Evolutionary conservation across 2,888 invertebrate species (phyloP), one percentile per base, ranked within the genome.

Genomic region (Nyleta sp.): DNA sequence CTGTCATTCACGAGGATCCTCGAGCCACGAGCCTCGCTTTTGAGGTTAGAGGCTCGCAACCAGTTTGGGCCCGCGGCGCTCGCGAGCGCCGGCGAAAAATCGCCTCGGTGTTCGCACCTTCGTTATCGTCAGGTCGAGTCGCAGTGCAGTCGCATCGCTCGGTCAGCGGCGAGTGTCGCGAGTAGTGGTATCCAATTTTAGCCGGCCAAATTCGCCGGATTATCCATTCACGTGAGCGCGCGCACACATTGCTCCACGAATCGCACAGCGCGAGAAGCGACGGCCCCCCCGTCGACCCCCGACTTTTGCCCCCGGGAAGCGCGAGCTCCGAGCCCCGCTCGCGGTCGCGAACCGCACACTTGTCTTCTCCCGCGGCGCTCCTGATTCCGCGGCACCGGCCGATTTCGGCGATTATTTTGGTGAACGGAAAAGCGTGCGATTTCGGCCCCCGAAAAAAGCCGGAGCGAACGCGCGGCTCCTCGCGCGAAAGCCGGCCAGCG

Each of bases 101-200:
- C 15, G 6, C 15, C 15, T 38, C 15, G 38, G 44, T 44, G 28
- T 48, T 57, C 38, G 59, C 80, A 85, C 85, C 84, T 85, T 81
- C 77, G 82, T 84, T 84, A 84, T 84, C 85, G 70, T 68, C 28
- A 62, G 38, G 64, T 42, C 42, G 70, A 78, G 78, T 78, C 77
- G 79, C 77, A 78, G 80, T 75, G 81, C 84, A 85, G 44, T 85
- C 82, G 70, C 83, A 82, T 82, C 80, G 65, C 59, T 52, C 80
- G 80, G 81, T 82, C 82, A 82, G 83, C 80, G 80, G 80, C 70
- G 74, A 78, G 53, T 57, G 57, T n/a, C 79, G 74, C 80, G 79
- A 72, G 76, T 42, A 78, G 59, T 73, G 75, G 65, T 78, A 78
- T 84, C 85, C 85, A 84, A 85, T 85, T 85, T 84, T 85, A 85